Percentiles rank a stretch among this genome's conserved stretches.
Evolutionary conservation across 2,888 invertebrate genomes (phyloP).

Genomic region (Melanchra persicariae): DNA sequence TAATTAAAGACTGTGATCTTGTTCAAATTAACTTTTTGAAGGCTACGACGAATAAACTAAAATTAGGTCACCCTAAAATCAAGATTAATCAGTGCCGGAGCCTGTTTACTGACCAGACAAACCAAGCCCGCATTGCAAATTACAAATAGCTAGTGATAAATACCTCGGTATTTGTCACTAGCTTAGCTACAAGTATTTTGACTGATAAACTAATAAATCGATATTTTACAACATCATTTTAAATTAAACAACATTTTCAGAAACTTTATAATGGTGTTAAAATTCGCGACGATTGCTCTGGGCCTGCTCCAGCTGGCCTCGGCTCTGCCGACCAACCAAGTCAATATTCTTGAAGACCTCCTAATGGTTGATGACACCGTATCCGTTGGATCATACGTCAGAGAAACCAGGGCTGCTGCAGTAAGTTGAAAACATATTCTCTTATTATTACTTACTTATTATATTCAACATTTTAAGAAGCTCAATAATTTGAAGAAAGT

Average conservation of each 20-base stretch:
- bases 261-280: slow-evolving; percentile 71
- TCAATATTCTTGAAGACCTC: slow-evolving; percentile 79
- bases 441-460: too few relatives aligned
- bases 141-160: not conserved
- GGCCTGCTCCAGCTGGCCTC: slow-evolving; percentile 76
- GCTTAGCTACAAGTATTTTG: too few relatives aligned
- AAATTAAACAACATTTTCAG: slow-evolving; percentile 14
- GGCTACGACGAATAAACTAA: not conserved
- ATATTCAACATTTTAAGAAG: too few relatives aligned
- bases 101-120: not conserved
- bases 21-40: not conserved
- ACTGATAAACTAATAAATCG: not conserved
- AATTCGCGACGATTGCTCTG: slow-evolving; percentile 73
- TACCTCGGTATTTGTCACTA: not conserved
- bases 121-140: not conserved
- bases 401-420: slow-evolving; percentile 90
- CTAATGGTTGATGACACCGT: slow-evolving; percentile 88
- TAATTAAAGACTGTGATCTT: slow-evolving; percentile 22
- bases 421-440: slow-evolving; percentile 80
- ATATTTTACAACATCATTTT: not conserved
- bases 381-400: slow-evolving; percentile 90
- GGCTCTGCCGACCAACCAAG: slow-evolving; percentile 75
- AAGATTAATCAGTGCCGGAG: not conserved
- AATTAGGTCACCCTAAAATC: not conserved
- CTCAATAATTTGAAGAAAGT: too few relatives aligned